Evolutionary conservation across 1,140 invertebrate species (phyloP), one percentile per base, ranked within the genome.

Genomic region (Aphelinus certus): DNA sequence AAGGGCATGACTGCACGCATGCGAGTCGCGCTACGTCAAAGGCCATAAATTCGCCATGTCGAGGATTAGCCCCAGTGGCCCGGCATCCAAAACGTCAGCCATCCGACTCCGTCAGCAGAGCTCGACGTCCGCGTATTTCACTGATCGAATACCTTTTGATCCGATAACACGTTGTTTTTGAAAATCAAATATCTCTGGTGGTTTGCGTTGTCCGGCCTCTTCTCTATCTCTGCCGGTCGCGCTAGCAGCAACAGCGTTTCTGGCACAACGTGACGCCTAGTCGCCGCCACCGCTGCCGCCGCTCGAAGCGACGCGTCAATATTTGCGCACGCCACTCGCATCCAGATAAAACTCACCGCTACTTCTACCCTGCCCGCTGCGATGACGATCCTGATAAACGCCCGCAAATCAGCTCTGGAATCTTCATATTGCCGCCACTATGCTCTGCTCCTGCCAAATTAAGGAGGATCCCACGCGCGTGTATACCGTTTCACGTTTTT

Each of bases 131-230:
- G 53, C 55, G 68, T 71, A 71, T 75, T 71, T 76, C 63, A 76
- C 74, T 71, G 63, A 71, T 68, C 68, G 68, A 76, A 71, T 71
- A 71, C 63, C 68, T 71, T 75, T 76, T 76, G 68, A 71, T 58
- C 74, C 68, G 69, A 76, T 76, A 68, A 71, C 62, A 70, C 68
- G 62, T 76, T 76, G 68, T 76, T 76, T 76, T 76, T 61, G 71
- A 75, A 76, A 71, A 76, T 71, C 67, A 64, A 66, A 70, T 75
- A 75, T 64, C 73, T 62, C 65, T 60, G 43, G 7, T 61, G 10
- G 62, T 57, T 72, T 63, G 48, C 60, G 43, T 45, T 5, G 66
- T 9, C 51, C 4, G 0, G 51, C 51, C 51, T 9, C 51, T 9
- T 53, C 51, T 9, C 51, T 9, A 53, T 53, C 9, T 53, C 47